These are phyloP conservation scores for Origma solitaria DNA, from an alignment of 2,113 vertebrate species.

Conservation along the genomic window DNA sequence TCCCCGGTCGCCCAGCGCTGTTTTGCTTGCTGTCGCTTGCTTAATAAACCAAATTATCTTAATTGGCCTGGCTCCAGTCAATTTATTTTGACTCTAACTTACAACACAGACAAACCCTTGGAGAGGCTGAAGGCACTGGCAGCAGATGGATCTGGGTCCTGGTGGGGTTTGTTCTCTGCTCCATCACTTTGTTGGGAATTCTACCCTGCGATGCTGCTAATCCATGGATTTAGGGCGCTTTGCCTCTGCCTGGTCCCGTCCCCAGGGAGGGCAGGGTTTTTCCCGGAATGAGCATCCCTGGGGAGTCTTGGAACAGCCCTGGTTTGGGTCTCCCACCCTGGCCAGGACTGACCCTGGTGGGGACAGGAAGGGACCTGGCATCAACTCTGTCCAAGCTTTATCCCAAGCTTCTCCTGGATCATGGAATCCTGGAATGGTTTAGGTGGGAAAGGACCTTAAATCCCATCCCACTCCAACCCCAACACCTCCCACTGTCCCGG, in stretches of 20 bases:
- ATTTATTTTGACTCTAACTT: too few relatives aligned
- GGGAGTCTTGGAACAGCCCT: neutral
- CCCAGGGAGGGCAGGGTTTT: neutral
- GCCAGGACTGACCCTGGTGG: neutral
- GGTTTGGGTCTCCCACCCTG: neutral
- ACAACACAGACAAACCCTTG: fast-evolving
- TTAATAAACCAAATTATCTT: too few relatives aligned
- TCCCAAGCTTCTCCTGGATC: neutral
- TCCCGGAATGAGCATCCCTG: too few relatives aligned
- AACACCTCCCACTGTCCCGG: too few relatives aligned
- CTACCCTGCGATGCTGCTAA: neutral
- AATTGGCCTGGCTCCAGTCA: too few relatives aligned
- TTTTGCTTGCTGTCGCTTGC: too few relatives aligned
- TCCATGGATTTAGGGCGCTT: neutral
- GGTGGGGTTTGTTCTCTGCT: neutral
- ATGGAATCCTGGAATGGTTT: neutral
- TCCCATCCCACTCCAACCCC: too few relatives aligned
- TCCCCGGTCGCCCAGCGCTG: too few relatives aligned
- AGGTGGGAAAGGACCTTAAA: too few relatives aligned
- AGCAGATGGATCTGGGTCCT: neutral
- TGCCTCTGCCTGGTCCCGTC: neutral
- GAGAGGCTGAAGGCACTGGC: neutral
- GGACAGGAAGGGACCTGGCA: neutral
- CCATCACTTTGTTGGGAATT: neutral
- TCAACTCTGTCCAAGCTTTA: neutral